A percentile compares a stretch with the other conserved stretches of the same genome.
phyloP scores from a whole-genome alignment of 2,888 invertebrate genomes.

The Apamea sordens region DNA sequence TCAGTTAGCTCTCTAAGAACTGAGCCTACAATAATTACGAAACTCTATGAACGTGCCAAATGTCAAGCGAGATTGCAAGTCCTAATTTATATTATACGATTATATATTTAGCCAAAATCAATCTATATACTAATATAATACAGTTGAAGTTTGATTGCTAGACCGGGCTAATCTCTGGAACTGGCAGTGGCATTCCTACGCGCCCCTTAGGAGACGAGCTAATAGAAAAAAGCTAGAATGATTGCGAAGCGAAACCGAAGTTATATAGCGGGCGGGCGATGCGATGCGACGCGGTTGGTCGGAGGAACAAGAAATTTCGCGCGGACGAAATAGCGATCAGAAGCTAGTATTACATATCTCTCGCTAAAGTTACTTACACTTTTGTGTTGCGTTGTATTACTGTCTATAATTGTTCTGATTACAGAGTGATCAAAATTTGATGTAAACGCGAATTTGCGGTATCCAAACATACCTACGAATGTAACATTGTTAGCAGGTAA shows the following conservation, averaged over 20 bases:
- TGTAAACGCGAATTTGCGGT: not conserved
- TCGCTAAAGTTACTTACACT: not conserved
- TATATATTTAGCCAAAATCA: not conserved
- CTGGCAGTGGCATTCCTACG: not conserved
- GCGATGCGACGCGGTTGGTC: not conserved
- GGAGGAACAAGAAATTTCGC: not conserved
- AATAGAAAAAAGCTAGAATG: not conserved
- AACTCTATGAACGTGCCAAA: constrained; percentile 44
- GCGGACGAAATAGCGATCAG: not conserved
- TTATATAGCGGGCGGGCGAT: not conserved
- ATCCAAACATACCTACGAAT: not conserved
- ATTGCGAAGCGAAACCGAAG: not conserved
- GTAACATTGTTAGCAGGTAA: not conserved
- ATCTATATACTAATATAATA: not conserved
- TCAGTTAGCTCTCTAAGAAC: constrained; percentile 6
- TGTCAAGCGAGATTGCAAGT: constrained; percentile 38
- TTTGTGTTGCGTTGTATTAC: too few species aligned
- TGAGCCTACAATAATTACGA: constrained; percentile 46
- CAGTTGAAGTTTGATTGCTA: not conserved
- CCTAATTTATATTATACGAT: constrained; percentile 2
- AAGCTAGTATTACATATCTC: not conserved
- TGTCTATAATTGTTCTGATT: not conserved
- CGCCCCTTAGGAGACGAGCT: not conserved
- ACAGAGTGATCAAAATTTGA: not conserved
- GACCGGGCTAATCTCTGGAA: not conserved